Evolutionary conservation across 2,888 invertebrate genomes (phyloP), one percentile per base, ranked within the genome.

Genomic region (Pseudococcus longispinus): DNA sequence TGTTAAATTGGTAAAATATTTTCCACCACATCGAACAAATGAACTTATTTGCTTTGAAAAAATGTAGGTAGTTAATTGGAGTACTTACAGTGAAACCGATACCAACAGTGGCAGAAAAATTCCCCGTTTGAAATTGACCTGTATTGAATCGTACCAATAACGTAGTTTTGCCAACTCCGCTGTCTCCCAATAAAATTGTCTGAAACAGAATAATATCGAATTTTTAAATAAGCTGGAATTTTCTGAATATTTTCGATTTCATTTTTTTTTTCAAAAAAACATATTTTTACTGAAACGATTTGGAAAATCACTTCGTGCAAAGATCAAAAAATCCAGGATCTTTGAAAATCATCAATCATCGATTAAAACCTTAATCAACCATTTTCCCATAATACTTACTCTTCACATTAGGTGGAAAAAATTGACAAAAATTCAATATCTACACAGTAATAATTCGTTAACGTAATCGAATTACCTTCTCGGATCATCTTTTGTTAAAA

Each of bases 161-260:
- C 2, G 97, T 97, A 0, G 97, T 97, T 92, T 97, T 97, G 8
- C 97, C 97, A 20, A 97, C 97, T 8, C 97, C 97, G 88, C 96
- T 97, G 92, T 97, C 97, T 0, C 97, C 97, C 46, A 97, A 93
- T n/a, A 97, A 93, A 89, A 97, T 97, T 88, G 97, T 97, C 96
- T 97, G 93, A 29, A 60, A 60, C 60, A 60, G 23, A 60, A 37
- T n/a, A 37, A 8, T 37, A 8, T 2, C 37, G 9, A 37, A 37
- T 37, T 37, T 37, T 37, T 4, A 32, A 37, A 8, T 9, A 6
- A 37, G 37, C 0, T 5, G 37, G 9, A 37, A 37, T 37, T 37
- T 37, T 37, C 9, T 37, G 4, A 37, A 2, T 6, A n/a, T n/a
- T n/a, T n/a, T n/a, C n/a, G n/a, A n/a, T n/a, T n/a, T n/a, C 8